Evolutionary conservation across 2,797 vertebrate species (phyloP).

Genomic region (Trachurus trachurus): DNA sequence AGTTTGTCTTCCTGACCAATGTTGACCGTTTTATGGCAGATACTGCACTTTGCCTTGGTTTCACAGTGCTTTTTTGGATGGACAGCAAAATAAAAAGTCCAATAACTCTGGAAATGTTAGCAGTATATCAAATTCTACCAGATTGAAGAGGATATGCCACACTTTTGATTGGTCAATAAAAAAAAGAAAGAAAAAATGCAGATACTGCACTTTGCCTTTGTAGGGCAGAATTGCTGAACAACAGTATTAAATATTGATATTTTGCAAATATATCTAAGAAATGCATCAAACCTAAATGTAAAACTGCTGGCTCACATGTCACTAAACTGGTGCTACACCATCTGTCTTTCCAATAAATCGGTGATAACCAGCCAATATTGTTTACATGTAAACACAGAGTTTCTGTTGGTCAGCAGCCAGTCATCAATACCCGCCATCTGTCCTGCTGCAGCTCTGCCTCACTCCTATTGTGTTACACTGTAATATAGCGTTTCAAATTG

Average conservation of each 20-base stretch:
- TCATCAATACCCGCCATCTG: slow-evolving; percentile 5
- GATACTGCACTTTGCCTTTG: too few relatives aligned
- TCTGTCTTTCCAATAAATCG: not conserved
- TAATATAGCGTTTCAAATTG: slow-evolving; percentile 29
- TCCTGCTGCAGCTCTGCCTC: not conserved
- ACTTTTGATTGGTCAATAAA: too few relatives aligned
- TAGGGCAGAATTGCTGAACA: not conserved
- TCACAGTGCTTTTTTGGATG: too few relatives aligned
- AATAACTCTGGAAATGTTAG: too few relatives aligned
- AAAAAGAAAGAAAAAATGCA: too few relatives aligned
- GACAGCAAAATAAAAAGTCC: too few relatives aligned
- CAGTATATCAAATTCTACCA: too few relatives aligned
- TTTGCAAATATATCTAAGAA: not conserved
- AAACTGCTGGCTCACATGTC: not conserved
- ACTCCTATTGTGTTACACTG: slow-evolving; percentile 36
- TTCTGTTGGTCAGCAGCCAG: not conserved
- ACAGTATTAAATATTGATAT: not conserved
- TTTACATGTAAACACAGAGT: not conserved
- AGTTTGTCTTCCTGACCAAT: too few relatives aligned
- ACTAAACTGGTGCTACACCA: not conserved
- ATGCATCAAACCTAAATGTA: not conserved
- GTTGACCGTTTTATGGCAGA: too few relatives aligned
- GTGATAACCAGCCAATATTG: not conserved
- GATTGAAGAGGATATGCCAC: too few relatives aligned
- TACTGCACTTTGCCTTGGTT: too few relatives aligned